Conservation (phyloP, 2,113 vertebrate species). For the Tauraco erythrolophus region DNA sequence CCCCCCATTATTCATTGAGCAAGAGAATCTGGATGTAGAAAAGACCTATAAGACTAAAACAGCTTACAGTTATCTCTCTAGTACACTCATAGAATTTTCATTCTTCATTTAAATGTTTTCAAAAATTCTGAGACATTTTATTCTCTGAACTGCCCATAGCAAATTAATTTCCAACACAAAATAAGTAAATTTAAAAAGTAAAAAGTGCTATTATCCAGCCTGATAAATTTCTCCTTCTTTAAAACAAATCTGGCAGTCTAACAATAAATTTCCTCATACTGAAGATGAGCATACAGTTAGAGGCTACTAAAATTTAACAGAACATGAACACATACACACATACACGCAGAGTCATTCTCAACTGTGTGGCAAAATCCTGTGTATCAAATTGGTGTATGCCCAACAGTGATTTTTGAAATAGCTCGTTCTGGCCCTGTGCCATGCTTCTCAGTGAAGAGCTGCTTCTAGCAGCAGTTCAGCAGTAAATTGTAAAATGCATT, state of each 20-base stretch:
- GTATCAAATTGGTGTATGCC: conserved; percentile 7
- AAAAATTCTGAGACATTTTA: background rate
- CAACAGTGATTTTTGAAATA: conserved; percentile 20
- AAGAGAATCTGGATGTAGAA: background rate
- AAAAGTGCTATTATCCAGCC: background rate
- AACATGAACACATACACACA: background rate
- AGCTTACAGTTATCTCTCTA: background rate
- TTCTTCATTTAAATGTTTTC: background rate
- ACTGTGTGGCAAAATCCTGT: conserved; percentile 9
- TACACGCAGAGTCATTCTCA: background rate
- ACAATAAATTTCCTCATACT: background rate
- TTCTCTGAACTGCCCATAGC: background rate
- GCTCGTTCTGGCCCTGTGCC: conserved; percentile 7
- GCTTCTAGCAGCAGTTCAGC: background rate
- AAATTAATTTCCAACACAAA: background rate
- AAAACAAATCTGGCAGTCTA: background rate
- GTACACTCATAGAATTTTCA: background rate
- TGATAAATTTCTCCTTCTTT: background rate
- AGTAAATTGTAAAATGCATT: conserved; percentile 23
- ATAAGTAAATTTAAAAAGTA: background rate
- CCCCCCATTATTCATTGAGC: background rate
- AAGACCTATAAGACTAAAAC: background rate
- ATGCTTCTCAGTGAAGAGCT: background rate
- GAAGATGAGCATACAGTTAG: background rate
- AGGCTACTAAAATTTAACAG: background rate